Percentiles rank a stretch among this genome's conserved stretches.
Evolutionary conservation across 2,888 invertebrate genomes (phyloP).

Genomic region (Phengaris arion): DNA sequence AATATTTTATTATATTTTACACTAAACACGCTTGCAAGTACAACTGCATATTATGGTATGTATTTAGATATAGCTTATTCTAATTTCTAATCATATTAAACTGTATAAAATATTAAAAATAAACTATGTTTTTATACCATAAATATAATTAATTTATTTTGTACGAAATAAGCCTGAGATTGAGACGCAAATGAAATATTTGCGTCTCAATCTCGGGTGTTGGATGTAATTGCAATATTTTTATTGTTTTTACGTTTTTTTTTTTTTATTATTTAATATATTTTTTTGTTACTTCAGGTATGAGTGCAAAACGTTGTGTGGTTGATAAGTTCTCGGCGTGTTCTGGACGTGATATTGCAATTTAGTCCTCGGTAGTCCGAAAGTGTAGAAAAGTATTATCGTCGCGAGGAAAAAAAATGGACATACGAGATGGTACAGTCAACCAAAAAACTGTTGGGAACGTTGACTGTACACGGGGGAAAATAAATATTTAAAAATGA

Average conservation of each 20-base stretch:
- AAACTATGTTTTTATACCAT: background rate
- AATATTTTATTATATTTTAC: slow-evolving; percentile 6
- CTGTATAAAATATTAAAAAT: background rate
- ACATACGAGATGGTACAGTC: slow-evolving; percentile 3
- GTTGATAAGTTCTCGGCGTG: slow-evolving; percentile 57
- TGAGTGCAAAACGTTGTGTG: slow-evolving; percentile 75
- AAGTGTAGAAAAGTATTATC: background rate
- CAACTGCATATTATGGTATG: background rate
- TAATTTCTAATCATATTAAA: background rate
- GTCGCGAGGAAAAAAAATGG: background rate
- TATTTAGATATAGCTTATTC: background rate
- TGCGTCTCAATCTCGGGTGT: background rate
- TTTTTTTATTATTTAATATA: slow-evolving; percentile 42
- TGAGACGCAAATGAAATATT: background rate
- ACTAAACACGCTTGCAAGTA: background rate
- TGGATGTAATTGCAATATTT: slow-evolving; percentile 41
- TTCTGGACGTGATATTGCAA: slow-evolving; percentile 60
- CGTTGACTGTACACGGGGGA: slow-evolving; percentile 19
- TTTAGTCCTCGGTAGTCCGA: slow-evolving; percentile 47
- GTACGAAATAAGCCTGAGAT: background rate
- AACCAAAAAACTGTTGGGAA: background rate
- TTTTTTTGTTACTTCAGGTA: slow-evolving; percentile 64
- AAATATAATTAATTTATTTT: slow-evolving; percentile 23
- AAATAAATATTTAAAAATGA: slow-evolving; percentile 10
- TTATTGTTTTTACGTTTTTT: slow-evolving; percentile 42